Evolutionary conservation across 35 echinoderm and acorn worm genomes (phyloP).

Genomic region (Heliocidaris erythrogramma): DNA sequence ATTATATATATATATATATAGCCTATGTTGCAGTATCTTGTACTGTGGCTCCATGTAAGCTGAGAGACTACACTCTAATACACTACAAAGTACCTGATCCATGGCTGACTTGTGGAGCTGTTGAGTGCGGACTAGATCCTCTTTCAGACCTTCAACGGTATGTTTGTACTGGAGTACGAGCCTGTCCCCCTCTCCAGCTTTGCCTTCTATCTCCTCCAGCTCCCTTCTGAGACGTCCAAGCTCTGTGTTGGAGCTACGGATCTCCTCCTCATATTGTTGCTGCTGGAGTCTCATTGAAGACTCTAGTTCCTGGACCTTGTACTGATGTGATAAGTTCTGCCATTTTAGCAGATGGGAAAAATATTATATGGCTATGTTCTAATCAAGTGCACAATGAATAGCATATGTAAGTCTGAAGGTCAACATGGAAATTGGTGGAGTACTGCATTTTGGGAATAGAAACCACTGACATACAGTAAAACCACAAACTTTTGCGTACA

Average conservation of each 20-base stretch:
- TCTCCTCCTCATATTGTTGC: constrained; percentile 54
- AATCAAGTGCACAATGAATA: too few species aligned
- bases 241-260: constrained; percentile 34
- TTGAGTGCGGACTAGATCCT: constrained; percentile 62
- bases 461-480: too few species aligned
- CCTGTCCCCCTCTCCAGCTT: constrained; percentile 45
- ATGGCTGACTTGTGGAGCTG: constrained; percentile 79
- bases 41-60: too few species aligned
- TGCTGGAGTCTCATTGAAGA: background rate
- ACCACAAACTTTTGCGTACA: too few species aligned
- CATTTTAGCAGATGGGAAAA: background rate
- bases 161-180: constrained; percentile 51
- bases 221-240: constrained; percentile 48
- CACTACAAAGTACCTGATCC: constrained; percentile 51
- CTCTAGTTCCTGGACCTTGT: constrained; percentile 52
- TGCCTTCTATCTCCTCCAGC: constrained; percentile 42
- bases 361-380: background rate
- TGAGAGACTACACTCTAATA: background rate
- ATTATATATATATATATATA: too few species aligned
- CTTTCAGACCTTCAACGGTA: constrained; percentile 58
- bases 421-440: too few species aligned
- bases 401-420: too few species aligned
- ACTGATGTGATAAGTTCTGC: constrained; percentile 58
- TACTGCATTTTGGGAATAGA: too few species aligned
- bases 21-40: too few species aligned